Conservation (phyloP, 1,140 invertebrate genomes). For the Drosophila repleta region DNA sequence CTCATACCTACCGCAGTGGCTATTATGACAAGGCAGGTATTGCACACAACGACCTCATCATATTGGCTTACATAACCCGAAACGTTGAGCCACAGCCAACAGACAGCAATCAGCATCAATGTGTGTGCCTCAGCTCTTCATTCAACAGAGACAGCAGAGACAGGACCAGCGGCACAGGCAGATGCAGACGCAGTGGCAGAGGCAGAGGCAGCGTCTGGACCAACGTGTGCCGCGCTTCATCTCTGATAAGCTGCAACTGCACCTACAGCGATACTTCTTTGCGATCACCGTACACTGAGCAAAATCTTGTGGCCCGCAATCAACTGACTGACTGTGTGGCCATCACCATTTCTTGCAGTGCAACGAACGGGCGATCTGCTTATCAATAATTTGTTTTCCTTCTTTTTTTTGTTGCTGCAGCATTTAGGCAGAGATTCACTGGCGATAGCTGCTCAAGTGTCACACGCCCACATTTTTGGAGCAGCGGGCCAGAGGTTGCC, state of each 20-base stretch:
- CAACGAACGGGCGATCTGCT: constrained; percentile 62
- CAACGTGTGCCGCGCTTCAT: constrained; percentile 77
- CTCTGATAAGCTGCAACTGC: constrained; percentile 75
- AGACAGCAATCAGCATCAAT: constrained; percentile 69
- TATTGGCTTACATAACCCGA: constrained; percentile 63
- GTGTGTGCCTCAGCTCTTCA: constrained; percentile 49
- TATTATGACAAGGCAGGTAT: constrained; percentile 18
- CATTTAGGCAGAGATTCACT: constrained; percentile 73
- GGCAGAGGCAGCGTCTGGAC: constrained; percentile 45
- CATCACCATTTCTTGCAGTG: constrained; percentile 58
- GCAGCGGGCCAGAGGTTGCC: constrained; percentile 53
- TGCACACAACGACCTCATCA: constrained; percentile 46
- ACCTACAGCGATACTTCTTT: constrained; percentile 66
- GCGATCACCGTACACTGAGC: constrained; percentile 58
- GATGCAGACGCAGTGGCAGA: constrained; percentile 1
- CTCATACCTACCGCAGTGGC: constrained; percentile 69
- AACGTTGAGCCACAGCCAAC: constrained; percentile 44
- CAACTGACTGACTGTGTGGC: constrained; percentile 26
- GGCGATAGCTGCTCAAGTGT: constrained; percentile 76
- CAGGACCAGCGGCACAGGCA: constrained; percentile 2
- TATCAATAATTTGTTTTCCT: constrained; percentile 80
- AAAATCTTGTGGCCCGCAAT: constrained; percentile 34
- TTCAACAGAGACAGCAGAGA: constrained; percentile 17
- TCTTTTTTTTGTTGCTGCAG: constrained; percentile 35
- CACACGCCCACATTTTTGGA: constrained; percentile 82